These are phyloP conservation scores for Bilobella aurantiaca DNA, from an alignment of 1,140 invertebrate genomes.

Conservation along the genomic window DNA sequence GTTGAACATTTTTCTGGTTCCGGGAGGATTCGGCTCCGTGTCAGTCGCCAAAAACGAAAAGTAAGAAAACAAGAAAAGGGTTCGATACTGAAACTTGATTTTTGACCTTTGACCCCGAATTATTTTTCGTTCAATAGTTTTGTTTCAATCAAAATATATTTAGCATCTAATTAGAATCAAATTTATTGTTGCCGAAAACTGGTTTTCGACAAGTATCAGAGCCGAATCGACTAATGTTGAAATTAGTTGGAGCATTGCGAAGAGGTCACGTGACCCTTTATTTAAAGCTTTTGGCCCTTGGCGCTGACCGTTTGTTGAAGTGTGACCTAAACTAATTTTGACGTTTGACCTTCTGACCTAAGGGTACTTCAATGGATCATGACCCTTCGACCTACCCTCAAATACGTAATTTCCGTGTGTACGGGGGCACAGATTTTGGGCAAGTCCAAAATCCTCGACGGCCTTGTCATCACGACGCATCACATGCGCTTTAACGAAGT, in stretches of 20 bases:
- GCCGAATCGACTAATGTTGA: no score
- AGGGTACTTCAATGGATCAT: conserved; percentile 13
- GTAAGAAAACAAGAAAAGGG: conserved; percentile 6
- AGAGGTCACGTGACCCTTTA: not conserved
- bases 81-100: no score
- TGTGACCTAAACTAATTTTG: not conserved
- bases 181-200: not conserved
- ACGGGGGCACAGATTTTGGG: conserved; percentile 12
- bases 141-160: not conserved
- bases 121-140: not conserved
- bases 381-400: not conserved
- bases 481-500: conserved; percentile 8
- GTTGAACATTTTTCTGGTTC: conserved; percentile 13
- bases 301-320: not conserved
- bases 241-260: no score
- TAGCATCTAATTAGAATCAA: not conserved
- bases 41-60: conserved; percentile 2
- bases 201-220: not conserved
- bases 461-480: conserved; percentile 12
- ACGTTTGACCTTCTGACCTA: not conserved
- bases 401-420: conserved; percentile 13
- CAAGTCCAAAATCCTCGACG: conserved; percentile 2
- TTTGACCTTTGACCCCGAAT: not conserved
- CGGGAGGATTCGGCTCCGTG: conserved; percentile 14
- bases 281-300: not conserved